phyloP scores from a whole-genome alignment of 2,888 invertebrate genomes.

The Meloe dianella region DNA sequence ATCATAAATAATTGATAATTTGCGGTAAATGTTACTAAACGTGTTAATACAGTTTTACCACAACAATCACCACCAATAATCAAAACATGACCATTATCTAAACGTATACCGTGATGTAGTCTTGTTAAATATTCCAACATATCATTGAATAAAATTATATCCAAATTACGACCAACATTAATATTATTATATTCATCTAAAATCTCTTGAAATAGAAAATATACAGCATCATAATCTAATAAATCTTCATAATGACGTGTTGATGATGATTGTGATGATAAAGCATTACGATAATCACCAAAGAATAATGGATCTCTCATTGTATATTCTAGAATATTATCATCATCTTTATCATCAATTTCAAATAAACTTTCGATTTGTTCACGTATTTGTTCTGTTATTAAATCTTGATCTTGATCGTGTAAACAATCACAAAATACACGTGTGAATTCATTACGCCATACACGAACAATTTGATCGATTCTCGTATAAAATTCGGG shows the following conservation, averaged over 20 bases:
- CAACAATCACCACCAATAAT: conserved; percentile 89
- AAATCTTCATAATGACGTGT: conserved; percentile 84
- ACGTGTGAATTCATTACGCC: conserved; percentile 89
- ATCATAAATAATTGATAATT: conserved; percentile 84
- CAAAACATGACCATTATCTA: conserved; percentile 83
- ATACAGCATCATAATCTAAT: conserved; percentile 88
- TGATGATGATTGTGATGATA: conserved; percentile 73
- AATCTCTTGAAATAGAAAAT: conserved; percentile 87
- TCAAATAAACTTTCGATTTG: conserved; percentile 62
- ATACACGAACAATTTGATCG: conserved; percentile 79
- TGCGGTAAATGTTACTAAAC: conserved; percentile 83
- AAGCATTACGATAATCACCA: conserved; percentile 86
- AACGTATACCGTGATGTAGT: conserved; percentile 82
- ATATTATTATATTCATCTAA: conserved; percentile 80
- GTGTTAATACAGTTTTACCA: conserved; percentile 84
- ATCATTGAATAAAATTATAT: conserved; percentile 88
- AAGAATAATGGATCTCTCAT: conserved; percentile 84
- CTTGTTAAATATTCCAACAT: conserved; percentile 90
- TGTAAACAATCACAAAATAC: conserved; percentile 86
- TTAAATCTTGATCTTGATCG: conserved; percentile 68
- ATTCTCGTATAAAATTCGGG: conserved; percentile 72
- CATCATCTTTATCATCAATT: conserved; percentile 53
- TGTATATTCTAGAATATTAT: conserved; percentile 69
- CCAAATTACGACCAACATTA: conserved; percentile 65
- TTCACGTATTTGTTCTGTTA: conserved; percentile 66